These are phyloP conservation scores for Mormyrus proboscirostris DNA, from an alignment of 2,797 vertebrate genomes.

Conservation along the genomic window DNA sequence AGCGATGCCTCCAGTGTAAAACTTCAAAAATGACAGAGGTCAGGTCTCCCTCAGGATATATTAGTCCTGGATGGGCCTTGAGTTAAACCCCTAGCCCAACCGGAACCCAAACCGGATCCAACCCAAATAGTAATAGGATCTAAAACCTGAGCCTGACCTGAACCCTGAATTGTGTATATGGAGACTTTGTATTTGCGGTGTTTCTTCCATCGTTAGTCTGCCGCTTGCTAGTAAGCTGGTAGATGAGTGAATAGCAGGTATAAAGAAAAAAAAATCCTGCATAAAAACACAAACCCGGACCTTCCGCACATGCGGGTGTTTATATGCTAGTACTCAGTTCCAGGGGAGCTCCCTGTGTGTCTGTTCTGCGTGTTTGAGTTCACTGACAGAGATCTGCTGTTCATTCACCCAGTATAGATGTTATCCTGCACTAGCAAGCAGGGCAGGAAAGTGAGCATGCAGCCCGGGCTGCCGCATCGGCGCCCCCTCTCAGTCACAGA, in stretches of 20 bases:
- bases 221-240: neutral
- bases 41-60: neutral
- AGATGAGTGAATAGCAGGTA: neutral
- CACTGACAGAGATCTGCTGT: neutral
- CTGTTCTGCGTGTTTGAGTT: neutral
- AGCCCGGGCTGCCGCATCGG: neutral
- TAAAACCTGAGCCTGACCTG: neutral
- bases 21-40: neutral
- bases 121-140: neutral
- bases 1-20: neutral
- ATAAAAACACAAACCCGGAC: neutral
- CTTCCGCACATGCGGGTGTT: neutral
- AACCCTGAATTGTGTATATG: neutral
- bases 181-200: neutral
- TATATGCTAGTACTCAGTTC: neutral
- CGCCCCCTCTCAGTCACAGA: neutral
- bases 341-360: neutral
- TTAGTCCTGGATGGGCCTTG: neutral
- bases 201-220: neutral
- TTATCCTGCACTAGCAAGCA: neutral
- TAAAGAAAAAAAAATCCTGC: neutral
- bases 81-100: neutral
- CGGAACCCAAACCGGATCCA: neutral
- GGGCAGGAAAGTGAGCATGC: neutral
- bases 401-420: slow-evolving; percentile 4